Percentiles rank a stretch among this genome's conserved stretches.
phyloP scores from a whole-genome alignment of 1,140 invertebrate genomes.

The Platorchestia sp. region DNA sequence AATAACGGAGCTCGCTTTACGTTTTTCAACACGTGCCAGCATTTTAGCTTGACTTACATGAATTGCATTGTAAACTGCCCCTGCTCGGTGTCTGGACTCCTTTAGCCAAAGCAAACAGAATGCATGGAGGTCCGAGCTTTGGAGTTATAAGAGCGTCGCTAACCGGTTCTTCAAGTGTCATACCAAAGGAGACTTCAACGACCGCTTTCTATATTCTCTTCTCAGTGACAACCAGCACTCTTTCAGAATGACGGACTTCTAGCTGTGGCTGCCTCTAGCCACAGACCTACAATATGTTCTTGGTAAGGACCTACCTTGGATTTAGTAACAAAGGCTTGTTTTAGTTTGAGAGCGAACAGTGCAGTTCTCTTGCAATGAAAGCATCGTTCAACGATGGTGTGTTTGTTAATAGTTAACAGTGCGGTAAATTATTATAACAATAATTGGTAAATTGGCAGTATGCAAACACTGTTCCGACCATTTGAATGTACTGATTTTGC shows the following conservation, averaged over 20 bases:
- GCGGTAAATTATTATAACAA: neutral
- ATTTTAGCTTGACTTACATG: neutral
- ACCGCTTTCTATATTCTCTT: slow-evolving; percentile 42
- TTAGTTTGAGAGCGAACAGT: neutral
- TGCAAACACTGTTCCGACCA: too few relatives aligned
- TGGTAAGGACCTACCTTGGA: neutral
- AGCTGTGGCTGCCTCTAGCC: neutral
- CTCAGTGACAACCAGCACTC: slow-evolving; percentile 31
- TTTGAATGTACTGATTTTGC: too few relatives aligned
- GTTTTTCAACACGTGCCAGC: neutral
- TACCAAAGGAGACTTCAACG: slow-evolving; percentile 33
- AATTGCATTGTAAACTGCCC: neutral
- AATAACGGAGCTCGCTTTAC: neutral
- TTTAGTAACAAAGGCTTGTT: neutral
- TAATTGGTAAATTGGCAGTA: neutral
- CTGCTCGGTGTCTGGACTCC: neutral
- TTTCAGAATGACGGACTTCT: neutral
- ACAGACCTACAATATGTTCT: neutral
- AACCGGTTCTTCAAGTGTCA: slow-evolving; percentile 20
- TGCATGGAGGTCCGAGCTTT: neutral
- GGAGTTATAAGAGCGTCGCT: neutral
- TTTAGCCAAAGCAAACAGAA: slow-evolving; percentile 33
- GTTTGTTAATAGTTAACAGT: neutral
- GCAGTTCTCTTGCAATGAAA: neutral
- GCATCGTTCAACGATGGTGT: neutral